Evolutionary conservation across 2,113 vertebrate genomes (phyloP).

Genomic region (Myotis yumanensis): DNA sequence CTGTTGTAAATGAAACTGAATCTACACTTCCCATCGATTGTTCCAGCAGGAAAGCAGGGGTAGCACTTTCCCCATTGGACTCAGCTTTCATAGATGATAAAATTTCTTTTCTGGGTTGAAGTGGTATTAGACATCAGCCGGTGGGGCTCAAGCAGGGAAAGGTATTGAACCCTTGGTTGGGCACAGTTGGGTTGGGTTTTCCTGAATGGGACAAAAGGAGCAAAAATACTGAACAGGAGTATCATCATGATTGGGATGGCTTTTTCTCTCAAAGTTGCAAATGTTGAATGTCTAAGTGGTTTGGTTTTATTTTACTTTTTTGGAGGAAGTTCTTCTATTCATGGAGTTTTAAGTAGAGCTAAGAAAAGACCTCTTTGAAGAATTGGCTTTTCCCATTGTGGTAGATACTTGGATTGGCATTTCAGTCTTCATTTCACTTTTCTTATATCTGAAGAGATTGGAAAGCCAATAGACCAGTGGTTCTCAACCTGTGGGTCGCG

Average conservation of each 20-base stretch:
- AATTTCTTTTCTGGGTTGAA: not conserved
- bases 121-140: not conserved
- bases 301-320: not conserved
- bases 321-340: not conserved
- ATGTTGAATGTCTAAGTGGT: not conserved
- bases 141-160: not conserved
- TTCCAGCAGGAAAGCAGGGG: not conserved
- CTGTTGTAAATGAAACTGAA: not conserved
- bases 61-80: not conserved
- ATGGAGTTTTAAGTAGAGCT: constrained; percentile 1
- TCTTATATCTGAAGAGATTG: not conserved
- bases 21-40: not conserved
- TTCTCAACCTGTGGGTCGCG: too few species aligned
- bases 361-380: not conserved
- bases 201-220: not conserved
- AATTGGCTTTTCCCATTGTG: not conserved
- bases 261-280: not conserved
- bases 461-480: not conserved
- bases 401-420: not conserved
- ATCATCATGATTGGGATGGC: not conserved
- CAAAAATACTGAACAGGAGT: not conserved
- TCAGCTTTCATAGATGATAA: not conserved
- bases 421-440: not conserved
- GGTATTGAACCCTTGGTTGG: not conserved
- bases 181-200: not conserved